Evolutionary conservation across 2,113 vertebrate genomes (phyloP), one percentile per base, ranked within the genome.

Genomic region (Cygnus buccinator): DNA sequence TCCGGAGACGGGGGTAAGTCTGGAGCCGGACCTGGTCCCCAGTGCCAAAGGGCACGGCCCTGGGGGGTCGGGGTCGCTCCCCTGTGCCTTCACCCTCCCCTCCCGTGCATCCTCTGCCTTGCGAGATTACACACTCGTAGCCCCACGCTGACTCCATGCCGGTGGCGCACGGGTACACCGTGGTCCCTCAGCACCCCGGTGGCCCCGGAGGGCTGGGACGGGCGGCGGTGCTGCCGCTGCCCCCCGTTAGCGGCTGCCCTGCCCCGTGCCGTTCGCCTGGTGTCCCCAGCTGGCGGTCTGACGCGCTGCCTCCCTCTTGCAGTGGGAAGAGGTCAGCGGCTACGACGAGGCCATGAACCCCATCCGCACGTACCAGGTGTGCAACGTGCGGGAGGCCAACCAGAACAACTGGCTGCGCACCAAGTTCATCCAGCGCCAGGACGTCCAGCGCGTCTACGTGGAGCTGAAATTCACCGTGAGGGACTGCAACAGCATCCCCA

Each of bases 301-400:
- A 97, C 57, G 26, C 2, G 6, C 66, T 91, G 33, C 26, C 28
- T 97, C 50, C 80, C 0, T 2, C 73, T 94, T 72, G 2, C 97
- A 99, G 99, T 99, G 99, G 99, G 99, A 99, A 97, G 99, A 99
- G 96, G 99, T 99, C 93, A 99, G 99, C 5, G 99, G 99, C 72
- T 99, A 99, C 0, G 99, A 99, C 0, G 99, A 99, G 83, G 98
- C 98, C 91, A 99, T 99, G 98, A 99, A 99, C 97, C 99, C 99
- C 68, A 99, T 99, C 97, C 98, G 99, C 97, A 99, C 99, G 0
- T 99, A 99, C 95, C 99, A 99, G 98, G 99, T 99, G 63, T 99
- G 99, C 95, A 99, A 99, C 0, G 99, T 99, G 25, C 98, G 91
- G 3, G 98, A 99, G 87, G 77, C 98, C 18, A 99, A 98, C 97